phyloP scores from a whole-genome alignment of 2,888 invertebrate genomes.

The Pristionchus japonicus region DNA sequence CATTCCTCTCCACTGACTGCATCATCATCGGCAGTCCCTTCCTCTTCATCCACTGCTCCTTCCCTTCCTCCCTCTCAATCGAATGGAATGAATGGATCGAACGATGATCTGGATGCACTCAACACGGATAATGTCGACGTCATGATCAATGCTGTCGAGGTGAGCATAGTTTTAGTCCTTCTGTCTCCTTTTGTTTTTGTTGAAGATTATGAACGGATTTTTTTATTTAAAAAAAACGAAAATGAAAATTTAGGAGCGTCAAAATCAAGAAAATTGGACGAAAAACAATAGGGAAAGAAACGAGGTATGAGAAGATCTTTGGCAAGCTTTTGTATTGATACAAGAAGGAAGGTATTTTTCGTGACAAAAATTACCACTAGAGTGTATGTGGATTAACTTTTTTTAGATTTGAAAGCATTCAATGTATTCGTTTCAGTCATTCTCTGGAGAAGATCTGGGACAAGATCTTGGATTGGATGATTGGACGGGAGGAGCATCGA shows the following conservation, averaged over 20 bases:
- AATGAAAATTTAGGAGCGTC: too few relatives aligned
- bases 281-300: too few relatives aligned
- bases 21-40: background rate
- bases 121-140: slow-evolving; percentile 31
- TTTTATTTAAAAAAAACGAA: too few relatives aligned
- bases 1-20: background rate
- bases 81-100: background rate
- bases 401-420: too few relatives aligned
- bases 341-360: too few relatives aligned
- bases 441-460: slow-evolving; percentile 7
- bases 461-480: slow-evolving; percentile 3
- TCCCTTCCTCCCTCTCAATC: background rate
- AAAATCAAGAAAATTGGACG: too few relatives aligned
- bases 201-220: too few relatives aligned
- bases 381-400: too few relatives aligned
- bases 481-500: background rate
- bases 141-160: slow-evolving; percentile 22
- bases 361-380: too few relatives aligned
- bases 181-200: background rate
- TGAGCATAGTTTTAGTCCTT: background rate
- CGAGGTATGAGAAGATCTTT: too few relatives aligned
- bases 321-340: too few relatives aligned
- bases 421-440: background rate
- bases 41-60: background rate
- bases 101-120: background rate